phyloP scores from a whole-genome alignment of 2,113 vertebrate genomes.

The Channa maculata region DNA sequence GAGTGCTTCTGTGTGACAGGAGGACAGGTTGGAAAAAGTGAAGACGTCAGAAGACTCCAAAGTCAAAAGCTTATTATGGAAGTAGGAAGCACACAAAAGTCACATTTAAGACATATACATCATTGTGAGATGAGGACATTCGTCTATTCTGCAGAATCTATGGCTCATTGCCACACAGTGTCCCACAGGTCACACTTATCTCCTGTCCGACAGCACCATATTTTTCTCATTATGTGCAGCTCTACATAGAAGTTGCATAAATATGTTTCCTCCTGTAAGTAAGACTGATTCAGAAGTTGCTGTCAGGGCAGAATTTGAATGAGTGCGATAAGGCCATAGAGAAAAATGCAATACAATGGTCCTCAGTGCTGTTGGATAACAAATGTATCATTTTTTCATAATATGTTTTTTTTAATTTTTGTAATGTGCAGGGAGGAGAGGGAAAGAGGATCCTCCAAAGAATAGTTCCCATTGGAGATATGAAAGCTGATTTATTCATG shows the following conservation, averaged over 20 bases:
- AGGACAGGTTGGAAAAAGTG: conserved; percentile 35
- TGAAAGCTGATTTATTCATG: conserved; percentile 74
- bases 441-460: conserved; percentile 60
- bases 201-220: conserved; percentile 23
- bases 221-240: conserved; percentile 66
- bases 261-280: conserved; percentile 54
- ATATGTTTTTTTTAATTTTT: conserved; percentile 47
- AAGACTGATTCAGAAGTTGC: conserved; percentile 74
- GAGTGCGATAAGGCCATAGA: conserved; percentile 72
- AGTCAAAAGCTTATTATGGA: conserved; percentile 38
- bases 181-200: conserved; percentile 51
- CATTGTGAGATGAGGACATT: conserved; percentile 17
- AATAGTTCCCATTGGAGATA: conserved; percentile 65
- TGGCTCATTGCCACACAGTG: not conserved
- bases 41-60: conserved; percentile 12
- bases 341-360: conserved; percentile 71
- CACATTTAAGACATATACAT: not conserved
- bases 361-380: conserved; percentile 64
- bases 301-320: conserved; percentile 77
- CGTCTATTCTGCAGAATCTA: conserved; percentile 29
- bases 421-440: conserved; percentile 47
- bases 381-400: conserved; percentile 60
- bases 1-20: conserved; percentile 26
- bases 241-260: conserved; percentile 53
- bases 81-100: conserved; percentile 2